Evolutionary conservation across 2,888 invertebrate species (phyloP), one percentile per base, ranked within the genome.

Genomic region (Eugnorisma glareosa): DNA sequence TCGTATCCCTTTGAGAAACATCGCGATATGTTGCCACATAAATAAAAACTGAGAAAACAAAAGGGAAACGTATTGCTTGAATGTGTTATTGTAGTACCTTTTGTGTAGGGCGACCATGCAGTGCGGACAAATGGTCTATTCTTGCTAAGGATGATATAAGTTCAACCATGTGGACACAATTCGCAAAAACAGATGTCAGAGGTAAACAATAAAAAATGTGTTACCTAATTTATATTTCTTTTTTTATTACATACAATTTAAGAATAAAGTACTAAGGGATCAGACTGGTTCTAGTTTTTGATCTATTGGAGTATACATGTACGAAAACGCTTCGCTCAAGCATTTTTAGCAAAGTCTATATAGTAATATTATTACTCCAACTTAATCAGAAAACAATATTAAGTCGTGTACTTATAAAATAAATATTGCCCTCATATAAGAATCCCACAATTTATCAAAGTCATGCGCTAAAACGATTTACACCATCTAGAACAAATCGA

Each of bases 41-140:
- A 83, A 88, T 88, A 88, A 84, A 81, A 82, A 75, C 73, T 79
- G 51, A 77, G 80, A 85, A 83, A 85, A 88, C 85, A 85, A 85
- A 79, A 79, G 72, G 61, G 51, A 85, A 83, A 81, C 80, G 77
- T 87, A 88, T 88, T 85, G 80, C 77, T 81, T 73, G 70, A 78
- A 72, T 84, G 31, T 86, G 79, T 83, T 86, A 79, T 80, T 83
- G 85, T 88, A 71, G 71, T 79, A 75, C 64, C 74, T 77, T 71
- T 48, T 21, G 13, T 63, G 73, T 86, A 69, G 57, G 74, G 85
- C 75, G 74, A 43, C 81, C 59, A 77, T 8, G 0, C 18, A 18
- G 15, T 15, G 1, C 40, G 15, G 18, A 40, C 18, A 40, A 64
- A 15, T 3, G 40, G 15, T 64, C 40, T 24, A 24, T 37, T 63